phyloP scores from a whole-genome alignment of 2,797 vertebrate genomes.

The Kryptolebias ocellatus region DNA sequence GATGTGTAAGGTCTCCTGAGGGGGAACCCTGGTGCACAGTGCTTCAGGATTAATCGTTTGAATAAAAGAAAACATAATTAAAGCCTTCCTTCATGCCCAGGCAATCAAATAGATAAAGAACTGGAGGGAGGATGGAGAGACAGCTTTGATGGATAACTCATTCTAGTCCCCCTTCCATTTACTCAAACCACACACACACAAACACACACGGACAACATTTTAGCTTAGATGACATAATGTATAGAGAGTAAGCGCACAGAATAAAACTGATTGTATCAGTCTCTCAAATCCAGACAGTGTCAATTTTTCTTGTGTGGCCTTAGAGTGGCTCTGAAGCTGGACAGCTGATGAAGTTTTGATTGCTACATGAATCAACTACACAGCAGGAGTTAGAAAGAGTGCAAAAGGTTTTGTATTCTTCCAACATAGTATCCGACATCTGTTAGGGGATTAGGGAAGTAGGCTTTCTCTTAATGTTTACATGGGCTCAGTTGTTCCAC shows the following conservation, averaged over 20 bases:
- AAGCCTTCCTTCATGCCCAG: conserved; percentile 65
- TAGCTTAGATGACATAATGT: conserved; percentile 50
- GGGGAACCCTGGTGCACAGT: conserved; percentile 61
- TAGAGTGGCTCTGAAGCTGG: conserved; percentile 7
- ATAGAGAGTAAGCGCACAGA: conserved; percentile 24
- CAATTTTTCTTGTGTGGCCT: conserved; percentile 35
- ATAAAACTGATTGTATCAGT: conserved; percentile 63
- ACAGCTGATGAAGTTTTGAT: conserved; percentile 49
- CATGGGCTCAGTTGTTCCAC: background rate
- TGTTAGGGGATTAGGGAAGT: background rate
- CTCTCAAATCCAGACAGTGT: conserved; percentile 53
- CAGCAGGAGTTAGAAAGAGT: conserved; percentile 30
- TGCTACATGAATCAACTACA: conserved; percentile 67
- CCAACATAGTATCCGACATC: conserved; percentile 14
- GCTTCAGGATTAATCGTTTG: conserved; percentile 73
- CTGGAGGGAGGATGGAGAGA: conserved; percentile 1
- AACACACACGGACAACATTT: conserved; percentile 20
- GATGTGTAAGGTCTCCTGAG: conserved; percentile 67
- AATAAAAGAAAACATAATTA: conserved; percentile 78
- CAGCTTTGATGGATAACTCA: conserved; percentile 56
- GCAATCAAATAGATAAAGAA: conserved; percentile 57
- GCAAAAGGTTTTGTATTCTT: conserved; percentile 27
- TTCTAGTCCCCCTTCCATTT: conserved; percentile 2
- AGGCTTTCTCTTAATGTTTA: background rate
- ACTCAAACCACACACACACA: conserved; percentile 14